A percentile compares a stretch with the other conserved stretches of the same genome.
These are phyloP conservation scores for Turnix velox DNA, from an alignment of 2,113 vertebrate genomes.

Conservation along the genomic window DNA sequence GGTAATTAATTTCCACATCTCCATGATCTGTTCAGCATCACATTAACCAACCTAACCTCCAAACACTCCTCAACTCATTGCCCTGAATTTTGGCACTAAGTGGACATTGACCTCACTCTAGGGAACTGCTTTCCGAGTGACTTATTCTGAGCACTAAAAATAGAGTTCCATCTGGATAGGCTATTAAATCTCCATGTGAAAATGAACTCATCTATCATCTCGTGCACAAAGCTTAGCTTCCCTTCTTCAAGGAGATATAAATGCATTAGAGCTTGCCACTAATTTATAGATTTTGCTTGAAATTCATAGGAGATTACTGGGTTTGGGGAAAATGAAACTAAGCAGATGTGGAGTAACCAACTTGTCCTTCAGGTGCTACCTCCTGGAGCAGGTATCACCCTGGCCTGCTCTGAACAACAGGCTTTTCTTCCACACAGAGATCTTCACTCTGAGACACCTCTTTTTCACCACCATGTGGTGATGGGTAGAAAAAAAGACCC, in stretches of 20 bases:
- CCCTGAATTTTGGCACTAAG: background rate
- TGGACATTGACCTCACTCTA: background rate
- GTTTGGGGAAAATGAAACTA: background rate
- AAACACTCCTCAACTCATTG: background rate
- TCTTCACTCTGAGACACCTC: background rate
- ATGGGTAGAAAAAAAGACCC: background rate
- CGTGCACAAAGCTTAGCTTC: background rate
- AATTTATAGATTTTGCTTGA: background rate
- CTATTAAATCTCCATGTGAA: constrained; percentile 20
- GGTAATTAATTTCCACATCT: background rate
- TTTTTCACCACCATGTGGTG: background rate
- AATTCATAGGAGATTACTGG: background rate
- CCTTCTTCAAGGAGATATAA: background rate
- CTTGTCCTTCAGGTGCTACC: background rate
- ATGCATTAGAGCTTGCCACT: background rate
- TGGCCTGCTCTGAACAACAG: background rate
- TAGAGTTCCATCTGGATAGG: background rate
- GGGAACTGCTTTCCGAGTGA: background rate
- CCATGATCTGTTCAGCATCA: background rate
- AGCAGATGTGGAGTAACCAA: background rate
- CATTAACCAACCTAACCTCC: background rate
- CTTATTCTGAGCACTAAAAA: background rate
- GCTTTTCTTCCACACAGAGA: background rate
- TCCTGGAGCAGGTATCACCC: background rate
- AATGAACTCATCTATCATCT: background rate